A percentile compares a stretch with the other conserved stretches of the same genome.
Conservation (phyloP, 2,113 vertebrate genomes). For the Tichodroma muraria region DNA sequence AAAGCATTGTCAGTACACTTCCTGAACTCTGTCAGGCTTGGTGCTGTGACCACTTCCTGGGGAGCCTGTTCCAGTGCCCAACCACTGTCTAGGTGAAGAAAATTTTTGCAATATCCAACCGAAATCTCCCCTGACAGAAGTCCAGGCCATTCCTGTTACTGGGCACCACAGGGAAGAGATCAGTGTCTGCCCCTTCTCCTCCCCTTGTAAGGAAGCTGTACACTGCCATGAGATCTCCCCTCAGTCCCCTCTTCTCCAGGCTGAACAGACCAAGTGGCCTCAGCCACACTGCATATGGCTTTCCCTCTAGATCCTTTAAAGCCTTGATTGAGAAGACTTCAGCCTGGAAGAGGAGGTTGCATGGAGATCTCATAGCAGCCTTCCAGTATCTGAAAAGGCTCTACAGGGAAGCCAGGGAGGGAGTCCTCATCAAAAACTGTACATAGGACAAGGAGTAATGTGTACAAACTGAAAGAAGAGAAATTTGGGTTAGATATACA, state of each 20-base stretch:
- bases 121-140: neutral
- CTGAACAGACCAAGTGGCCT: neutral
- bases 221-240: neutral
- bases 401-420: neutral
- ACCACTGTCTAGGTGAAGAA: neutral
- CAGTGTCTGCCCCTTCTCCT: neutral
- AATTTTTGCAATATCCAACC: neutral
- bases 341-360: neutral
- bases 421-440: neutral
- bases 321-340: neutral
- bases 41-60: neutral
- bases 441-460: neutral
- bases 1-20: fast-evolving
- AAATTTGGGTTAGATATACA: neutral
- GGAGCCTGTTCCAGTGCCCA: neutral
- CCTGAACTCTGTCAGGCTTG: neutral
- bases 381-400: neutral
- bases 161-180: neutral
- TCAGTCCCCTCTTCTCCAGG: neutral
- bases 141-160: neutral
- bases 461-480: neutral
- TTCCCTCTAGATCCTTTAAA: neutral
- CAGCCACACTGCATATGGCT: neutral
- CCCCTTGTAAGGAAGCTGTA: neutral
- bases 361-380: neutral